These are phyloP conservation scores for Paradoxurus hermaphroditus DNA, from an alignment of 2,113 vertebrate genomes.

Conservation along the genomic window DNA sequence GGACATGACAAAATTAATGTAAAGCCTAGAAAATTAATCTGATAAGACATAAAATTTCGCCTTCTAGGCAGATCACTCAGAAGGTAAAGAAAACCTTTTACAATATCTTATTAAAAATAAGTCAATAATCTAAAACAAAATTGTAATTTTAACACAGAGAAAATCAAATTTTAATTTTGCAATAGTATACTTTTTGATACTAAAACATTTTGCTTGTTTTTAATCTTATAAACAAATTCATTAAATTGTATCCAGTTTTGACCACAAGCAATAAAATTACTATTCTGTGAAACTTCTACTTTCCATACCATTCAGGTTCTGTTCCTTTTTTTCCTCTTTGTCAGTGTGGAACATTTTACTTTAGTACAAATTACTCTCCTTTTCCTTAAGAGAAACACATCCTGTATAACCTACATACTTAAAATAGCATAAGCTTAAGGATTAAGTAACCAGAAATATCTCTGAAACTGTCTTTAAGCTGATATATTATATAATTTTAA, in stretches of 20 bases:
- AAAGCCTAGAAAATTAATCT: background rate
- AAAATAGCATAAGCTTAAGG: background rate
- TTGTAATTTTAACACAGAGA: background rate
- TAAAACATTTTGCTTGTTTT: too few species aligned
- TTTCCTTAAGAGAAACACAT: background rate
- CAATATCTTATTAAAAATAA: background rate
- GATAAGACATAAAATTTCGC: background rate
- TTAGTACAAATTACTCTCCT: background rate
- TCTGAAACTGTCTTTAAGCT: background rate
- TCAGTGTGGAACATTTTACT: background rate
- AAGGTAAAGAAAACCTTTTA: background rate
- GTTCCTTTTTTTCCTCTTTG: background rate
- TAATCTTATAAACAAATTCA: background rate
- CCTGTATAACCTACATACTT: background rate
- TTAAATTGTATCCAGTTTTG: background rate
- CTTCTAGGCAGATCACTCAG: background rate
- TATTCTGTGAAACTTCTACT: background rate
- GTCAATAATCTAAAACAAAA: background rate
- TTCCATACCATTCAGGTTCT: background rate
- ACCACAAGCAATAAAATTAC: background rate
- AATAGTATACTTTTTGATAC: too few species aligned
- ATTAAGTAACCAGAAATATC: background rate
- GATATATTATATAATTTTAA: background rate
- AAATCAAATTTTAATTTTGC: background rate
- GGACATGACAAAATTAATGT: background rate